Base-by-base conservation (phyloP, 2,113 vertebrate genomes). In the Ivindomyrus marchei region DNA sequence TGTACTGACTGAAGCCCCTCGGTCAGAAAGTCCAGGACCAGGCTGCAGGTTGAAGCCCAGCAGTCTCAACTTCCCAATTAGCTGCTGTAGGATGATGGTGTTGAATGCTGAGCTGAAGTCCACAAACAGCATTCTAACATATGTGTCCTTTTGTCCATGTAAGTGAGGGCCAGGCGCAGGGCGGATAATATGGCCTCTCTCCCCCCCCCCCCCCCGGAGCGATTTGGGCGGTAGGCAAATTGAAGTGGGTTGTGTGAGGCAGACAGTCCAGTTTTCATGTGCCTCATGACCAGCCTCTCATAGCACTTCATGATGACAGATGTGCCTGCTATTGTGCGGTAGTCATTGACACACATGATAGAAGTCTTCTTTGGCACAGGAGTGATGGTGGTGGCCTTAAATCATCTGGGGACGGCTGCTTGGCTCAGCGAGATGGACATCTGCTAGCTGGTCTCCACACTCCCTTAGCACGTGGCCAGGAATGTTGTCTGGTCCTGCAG, bases 191-290 rank as follows among this genome's bases (percentile, higher is more conserved):
- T 6, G 31, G 11, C 62, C 3, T 13, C n/a, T n/a, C n/a, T n/a
- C n/a, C n/a, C n/a, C 1, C 0, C 9, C 11, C 13, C 3, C 2
- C n/a, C 3, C 1, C 3, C 2, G n/a, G 66, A 74, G 3, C 27
- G 27, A 27, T 74, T 36, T 11, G n/a, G 66, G 13, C 4, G 9
- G n/a, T 74, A 31, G 31, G 66, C 1, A 56, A 56, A 24, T 21
- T 21, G 53, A 56, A 56, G 53, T 56, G 53, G 53, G 19, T 56
- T 19, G 19, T 21, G 53, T 24, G 19, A 21, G 53, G 19, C 19
- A 56, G 19, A 56, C 53, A 56, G 53, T 56, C 19, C 53, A 31
- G 24, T 70, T 13, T 70, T 13, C 9, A 74, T 74, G 27, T 31
- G 66, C 10, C n/a, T 74, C 10, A 13, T 17, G 66, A 31, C 8